phyloP scores from a whole-genome alignment of 2,797 vertebrate species.

The Cossypha dichroa region DNA sequence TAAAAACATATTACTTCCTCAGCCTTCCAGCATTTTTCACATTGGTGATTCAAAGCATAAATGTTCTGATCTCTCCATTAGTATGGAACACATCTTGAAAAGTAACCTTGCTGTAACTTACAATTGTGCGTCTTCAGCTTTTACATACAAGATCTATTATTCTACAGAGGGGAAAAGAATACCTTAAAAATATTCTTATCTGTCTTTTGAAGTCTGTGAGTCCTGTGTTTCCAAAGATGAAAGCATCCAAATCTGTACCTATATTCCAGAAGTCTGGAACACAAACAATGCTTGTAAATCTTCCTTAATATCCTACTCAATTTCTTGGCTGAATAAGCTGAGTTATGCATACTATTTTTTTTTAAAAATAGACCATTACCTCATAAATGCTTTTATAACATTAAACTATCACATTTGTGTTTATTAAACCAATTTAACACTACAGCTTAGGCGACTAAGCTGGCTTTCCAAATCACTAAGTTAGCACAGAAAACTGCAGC shows the following conservation, averaged over 20 bases:
- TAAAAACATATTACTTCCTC: neutral
- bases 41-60: neutral
- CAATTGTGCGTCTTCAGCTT: neutral
- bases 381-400: neutral
- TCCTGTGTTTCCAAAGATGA: neutral
- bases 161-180: neutral
- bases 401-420: neutral
- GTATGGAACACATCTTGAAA: neutral
- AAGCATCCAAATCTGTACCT: neutral
- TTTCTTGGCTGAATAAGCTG: neutral
- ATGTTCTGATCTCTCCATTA: neutral
- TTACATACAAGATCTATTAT: neutral
- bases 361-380: neutral
- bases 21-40: neutral
- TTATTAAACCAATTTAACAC: conserved; percentile 56
- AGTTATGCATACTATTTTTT: neutral
- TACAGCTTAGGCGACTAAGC: neutral
- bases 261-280: neutral
- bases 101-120: neutral
- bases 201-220: neutral
- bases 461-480: conserved; percentile 31
- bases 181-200: neutral
- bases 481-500: neutral
- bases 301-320: neutral
- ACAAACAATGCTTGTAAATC: neutral